Evolutionary conservation across 2,888 invertebrate species (phyloP).

Genomic region (Cerceris rybyensis): DNA sequence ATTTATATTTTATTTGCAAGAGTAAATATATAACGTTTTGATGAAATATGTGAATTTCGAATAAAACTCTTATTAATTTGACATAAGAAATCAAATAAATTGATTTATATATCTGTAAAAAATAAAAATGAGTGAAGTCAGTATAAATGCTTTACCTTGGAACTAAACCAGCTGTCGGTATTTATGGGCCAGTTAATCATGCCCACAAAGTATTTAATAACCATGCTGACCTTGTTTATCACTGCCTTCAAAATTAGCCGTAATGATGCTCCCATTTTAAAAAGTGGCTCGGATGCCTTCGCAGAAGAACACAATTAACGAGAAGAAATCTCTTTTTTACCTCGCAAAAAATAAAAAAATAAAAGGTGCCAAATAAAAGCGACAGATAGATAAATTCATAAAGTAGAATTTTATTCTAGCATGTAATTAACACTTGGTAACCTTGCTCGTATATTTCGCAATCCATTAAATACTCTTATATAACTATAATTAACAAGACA

Average conservation of each 20-base stretch:
- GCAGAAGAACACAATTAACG: background rate
- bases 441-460: background rate
- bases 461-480: background rate
- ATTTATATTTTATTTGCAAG: no score
- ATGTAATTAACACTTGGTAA: background rate
- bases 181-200: constrained; percentile 19
- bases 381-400: background rate
- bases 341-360: background rate
- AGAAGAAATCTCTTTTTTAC: background rate
- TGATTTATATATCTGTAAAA: background rate
- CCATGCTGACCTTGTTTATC: constrained; percentile 11
- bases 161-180: background rate
- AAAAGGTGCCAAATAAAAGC: background rate
- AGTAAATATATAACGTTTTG: no score
- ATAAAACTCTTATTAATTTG: no score
- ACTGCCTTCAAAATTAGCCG: constrained; percentile 8
- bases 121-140: background rate
- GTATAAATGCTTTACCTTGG: background rate
- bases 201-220: constrained; percentile 26
- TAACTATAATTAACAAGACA: background rate
- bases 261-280: background rate
- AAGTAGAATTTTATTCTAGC: background rate
- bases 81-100: background rate
- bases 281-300: background rate
- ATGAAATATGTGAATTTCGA: no score